Base-by-base conservation (phyloP, 2,113 vertebrate species). In the Podocnemis expansa region DNA sequence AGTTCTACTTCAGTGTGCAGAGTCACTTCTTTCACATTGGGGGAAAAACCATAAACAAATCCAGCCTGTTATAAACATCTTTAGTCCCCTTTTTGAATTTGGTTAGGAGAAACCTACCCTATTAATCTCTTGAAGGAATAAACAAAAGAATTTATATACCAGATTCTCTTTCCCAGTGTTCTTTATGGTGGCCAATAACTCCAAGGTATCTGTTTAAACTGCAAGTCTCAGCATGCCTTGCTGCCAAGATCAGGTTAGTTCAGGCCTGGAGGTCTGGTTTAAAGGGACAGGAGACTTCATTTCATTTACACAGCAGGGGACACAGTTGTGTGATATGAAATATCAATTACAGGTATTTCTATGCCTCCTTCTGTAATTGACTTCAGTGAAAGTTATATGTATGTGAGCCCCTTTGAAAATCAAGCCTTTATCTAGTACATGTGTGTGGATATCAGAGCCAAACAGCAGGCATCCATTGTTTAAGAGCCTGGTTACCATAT, bases 401-500 rank as follows among this genome's bases (percentile, higher is more conserved):
- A 94, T 93, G 85, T 84, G 79, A 90, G 88, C 87, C 27, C 56
- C 56, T 67, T 49, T 67, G 80, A 93, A 92, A 90, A 63, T n/a
- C n/a, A 76, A 56, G n/a, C 76, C 70, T 17, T 70, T 70, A 70
- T 22, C 11, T 70, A 70, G n/a, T 21, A 70, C n/a, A 38, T 70
- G 22, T 38, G n/a, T 70, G 4, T 70, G 63, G 19, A 70, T 19
- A 21, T 38, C 3, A n/a, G n/a, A 38, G n/a, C 63, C 63, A 70
- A 70, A 70, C 10, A 22, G n/a, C 38, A 38, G n/a, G n/a, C 63
- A 38, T 70, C n/a, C 63, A 5, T n/a, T 67, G 63, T 70, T 38
- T 70, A 34, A 70, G 38, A 70, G 38, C 63, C 34, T 70, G 63
- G n/a, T 16, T 16, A n/a, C 25, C 21, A 60, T 31, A 55, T 22